Percentiles rank a stretch among this genome's conserved stretches.
These are phyloP conservation scores for Cephus rjabovi DNA, from an alignment of 2,888 invertebrate genomes.

Conservation along the genomic window DNA sequence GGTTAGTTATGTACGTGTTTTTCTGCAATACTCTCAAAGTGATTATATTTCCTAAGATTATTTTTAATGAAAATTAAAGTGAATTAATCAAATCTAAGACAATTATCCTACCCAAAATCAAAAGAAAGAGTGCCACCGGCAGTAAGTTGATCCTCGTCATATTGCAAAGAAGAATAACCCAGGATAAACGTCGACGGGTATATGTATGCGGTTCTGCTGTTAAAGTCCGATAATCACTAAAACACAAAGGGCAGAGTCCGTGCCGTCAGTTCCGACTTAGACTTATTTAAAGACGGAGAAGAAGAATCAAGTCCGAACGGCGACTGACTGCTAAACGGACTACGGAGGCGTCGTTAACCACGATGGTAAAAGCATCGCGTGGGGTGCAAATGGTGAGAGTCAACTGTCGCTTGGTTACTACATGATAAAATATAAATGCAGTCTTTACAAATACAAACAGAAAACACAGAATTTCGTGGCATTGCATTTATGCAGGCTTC, in stretches of 20 bases:
- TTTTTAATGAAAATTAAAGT: not conserved
- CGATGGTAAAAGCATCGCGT: conserved; percentile 27
- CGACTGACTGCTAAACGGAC: conserved; percentile 24
- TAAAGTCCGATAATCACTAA: not conserved
- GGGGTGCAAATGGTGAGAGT: conserved; percentile 26
- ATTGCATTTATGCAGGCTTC: not conserved
- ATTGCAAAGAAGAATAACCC: not conserved
- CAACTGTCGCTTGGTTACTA: conserved; percentile 25
- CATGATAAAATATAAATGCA: not conserved
- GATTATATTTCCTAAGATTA: not conserved
- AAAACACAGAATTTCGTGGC: not conserved
- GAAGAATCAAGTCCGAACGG: conserved; percentile 22
- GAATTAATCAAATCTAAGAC: not conserved
- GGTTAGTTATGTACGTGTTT: not conserved
- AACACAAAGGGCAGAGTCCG: conserved; percentile 19
- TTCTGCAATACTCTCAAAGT: not conserved
- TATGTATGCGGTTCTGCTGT: not conserved
- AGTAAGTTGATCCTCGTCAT: not conserved
- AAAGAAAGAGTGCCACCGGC: not conserved
- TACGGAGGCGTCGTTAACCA: conserved; percentile 21
- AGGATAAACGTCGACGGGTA: not conserved
- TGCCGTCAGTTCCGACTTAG: conserved; percentile 4
- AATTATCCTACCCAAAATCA: not conserved
- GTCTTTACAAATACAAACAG: not conserved
- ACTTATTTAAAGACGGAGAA: conserved; percentile 3